phyloP scores from a whole-genome alignment of 2,888 invertebrate genomes.

The Pilophorus perplexus region DNA sequence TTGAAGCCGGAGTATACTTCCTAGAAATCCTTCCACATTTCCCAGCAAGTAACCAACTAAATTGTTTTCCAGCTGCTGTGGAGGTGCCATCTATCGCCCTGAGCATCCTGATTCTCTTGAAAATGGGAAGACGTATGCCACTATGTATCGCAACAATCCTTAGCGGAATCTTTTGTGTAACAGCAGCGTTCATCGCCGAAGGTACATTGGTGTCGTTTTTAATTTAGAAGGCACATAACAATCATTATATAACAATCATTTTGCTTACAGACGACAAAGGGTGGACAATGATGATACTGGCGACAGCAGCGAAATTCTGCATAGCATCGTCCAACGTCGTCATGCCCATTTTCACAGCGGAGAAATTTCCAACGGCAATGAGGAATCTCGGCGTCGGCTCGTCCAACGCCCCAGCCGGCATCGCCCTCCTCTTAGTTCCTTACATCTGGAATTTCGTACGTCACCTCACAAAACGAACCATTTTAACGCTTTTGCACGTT shows the following conservation, averaged over 20 bases:
- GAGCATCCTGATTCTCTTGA: slow-evolving; percentile 71
- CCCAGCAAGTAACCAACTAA: too few relatives aligned
- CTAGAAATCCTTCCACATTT: too few relatives aligned
- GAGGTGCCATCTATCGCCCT: slow-evolving; percentile 75
- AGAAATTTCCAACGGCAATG: slow-evolving; percentile 68
- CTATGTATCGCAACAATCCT: slow-evolving; percentile 66
- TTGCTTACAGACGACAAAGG: not conserved
- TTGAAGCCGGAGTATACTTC: too few relatives aligned
- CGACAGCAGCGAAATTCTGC: slow-evolving; percentile 77
- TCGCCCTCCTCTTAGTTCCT: slow-evolving; percentile 73
- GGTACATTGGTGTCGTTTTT: too few relatives aligned
- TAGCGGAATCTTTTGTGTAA: slow-evolving; percentile 60
- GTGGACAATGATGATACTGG: slow-evolving; percentile 59
- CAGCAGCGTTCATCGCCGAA: too few relatives aligned
- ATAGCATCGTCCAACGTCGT: slow-evolving; percentile 77
- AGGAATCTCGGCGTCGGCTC: slow-evolving; percentile 70
- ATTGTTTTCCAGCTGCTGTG: slow-evolving; percentile 69
- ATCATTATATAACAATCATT: too few relatives aligned
- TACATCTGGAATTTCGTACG: slow-evolving; percentile 73
- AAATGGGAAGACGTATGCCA: slow-evolving; percentile 70
- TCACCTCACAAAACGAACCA: too few relatives aligned
- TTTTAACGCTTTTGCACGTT: too few relatives aligned
- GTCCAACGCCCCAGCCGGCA: slow-evolving; percentile 71
- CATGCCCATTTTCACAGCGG: slow-evolving; percentile 72
- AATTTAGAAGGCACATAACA: too few relatives aligned